A percentile compares a stretch with the other conserved stretches of the same genome.
Conservation (phyloP, 2,888 invertebrate genomes). For the Drosophila longiperda region DNA sequence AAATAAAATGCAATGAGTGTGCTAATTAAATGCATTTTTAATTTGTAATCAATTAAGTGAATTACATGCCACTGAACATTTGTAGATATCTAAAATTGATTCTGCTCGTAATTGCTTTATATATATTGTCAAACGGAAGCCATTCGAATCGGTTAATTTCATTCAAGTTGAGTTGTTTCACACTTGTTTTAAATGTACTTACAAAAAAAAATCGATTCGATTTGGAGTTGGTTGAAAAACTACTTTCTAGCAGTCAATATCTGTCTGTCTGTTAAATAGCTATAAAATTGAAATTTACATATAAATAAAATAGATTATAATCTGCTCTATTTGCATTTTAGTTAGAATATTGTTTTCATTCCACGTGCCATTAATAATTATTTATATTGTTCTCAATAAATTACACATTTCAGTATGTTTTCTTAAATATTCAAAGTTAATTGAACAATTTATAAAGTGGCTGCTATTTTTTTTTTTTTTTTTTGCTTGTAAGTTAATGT, state of each 20-base stretch:
- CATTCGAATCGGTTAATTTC: slow-evolving; percentile 1
- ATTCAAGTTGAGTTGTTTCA: not conserved
- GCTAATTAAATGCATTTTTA: slow-evolving; percentile 72
- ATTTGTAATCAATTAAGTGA: slow-evolving; percentile 75
- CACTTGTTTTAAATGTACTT: not conserved
- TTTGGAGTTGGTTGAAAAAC: not conserved
- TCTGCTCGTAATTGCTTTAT: slow-evolving; percentile 39
- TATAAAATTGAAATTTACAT: not conserved
- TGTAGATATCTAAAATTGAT: slow-evolving; percentile 24
- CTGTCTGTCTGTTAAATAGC: not conserved
- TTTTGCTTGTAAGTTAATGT: not conserved
- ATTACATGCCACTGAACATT: slow-evolving; percentile 40
- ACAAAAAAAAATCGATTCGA: not conserved
- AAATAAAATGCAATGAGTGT: slow-evolving; percentile 61
- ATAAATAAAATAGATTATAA: not conserved
- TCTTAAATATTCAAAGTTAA: not conserved
- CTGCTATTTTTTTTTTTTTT: not conserved
- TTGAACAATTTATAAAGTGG: not conserved
- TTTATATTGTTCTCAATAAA: not conserved
- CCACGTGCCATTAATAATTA: not conserved
- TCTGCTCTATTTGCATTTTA: not conserved
- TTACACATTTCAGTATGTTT: not conserved
- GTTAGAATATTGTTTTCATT: not conserved
- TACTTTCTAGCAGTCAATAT: not conserved
- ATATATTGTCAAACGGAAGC: slow-evolving; percentile 21